phyloP scores from a whole-genome alignment of 2,113 vertebrate genomes.

The Arvicanthis niloticus region DNA sequence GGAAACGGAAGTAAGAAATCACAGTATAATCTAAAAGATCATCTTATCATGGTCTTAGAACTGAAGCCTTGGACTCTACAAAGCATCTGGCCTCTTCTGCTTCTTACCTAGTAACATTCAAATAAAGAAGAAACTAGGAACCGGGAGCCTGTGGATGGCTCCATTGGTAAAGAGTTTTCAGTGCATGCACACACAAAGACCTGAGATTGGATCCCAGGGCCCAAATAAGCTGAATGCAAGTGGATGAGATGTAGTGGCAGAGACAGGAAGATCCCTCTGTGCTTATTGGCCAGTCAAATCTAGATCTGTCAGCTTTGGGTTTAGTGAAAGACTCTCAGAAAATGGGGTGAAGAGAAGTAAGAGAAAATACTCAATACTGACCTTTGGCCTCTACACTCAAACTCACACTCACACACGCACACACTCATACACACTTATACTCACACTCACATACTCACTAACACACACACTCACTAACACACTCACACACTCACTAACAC shows the following conservation, averaged over 20 bases:
- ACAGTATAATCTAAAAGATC: conserved; percentile 12
- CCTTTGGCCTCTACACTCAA: not conserved
- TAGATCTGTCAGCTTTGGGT: not conserved
- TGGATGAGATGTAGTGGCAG: not conserved
- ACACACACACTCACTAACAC: not conserved
- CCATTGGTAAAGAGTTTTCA: not conserved
- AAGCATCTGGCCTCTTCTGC: not conserved
- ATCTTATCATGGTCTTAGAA: not conserved
- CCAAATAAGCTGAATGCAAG: not conserved
- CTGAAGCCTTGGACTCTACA: not conserved
- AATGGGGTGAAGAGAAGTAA: not conserved
- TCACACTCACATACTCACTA: too few relatives aligned
- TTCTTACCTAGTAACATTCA: not conserved
- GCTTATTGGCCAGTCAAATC: not conserved
- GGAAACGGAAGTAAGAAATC: conserved; percentile 10
- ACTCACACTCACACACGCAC: not conserved
- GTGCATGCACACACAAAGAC: not conserved
- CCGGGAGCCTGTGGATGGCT: not conserved
- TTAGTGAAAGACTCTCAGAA: not conserved
- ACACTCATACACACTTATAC: not conserved
- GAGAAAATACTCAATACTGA: not conserved
- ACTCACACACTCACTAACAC: not conserved
- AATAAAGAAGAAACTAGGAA: not conserved
- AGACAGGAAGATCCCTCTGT: not conserved
- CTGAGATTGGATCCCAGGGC: not conserved